phyloP scores from a whole-genome alignment of 2,797 vertebrate genomes.

The Gallinago nigripennis region DNA sequence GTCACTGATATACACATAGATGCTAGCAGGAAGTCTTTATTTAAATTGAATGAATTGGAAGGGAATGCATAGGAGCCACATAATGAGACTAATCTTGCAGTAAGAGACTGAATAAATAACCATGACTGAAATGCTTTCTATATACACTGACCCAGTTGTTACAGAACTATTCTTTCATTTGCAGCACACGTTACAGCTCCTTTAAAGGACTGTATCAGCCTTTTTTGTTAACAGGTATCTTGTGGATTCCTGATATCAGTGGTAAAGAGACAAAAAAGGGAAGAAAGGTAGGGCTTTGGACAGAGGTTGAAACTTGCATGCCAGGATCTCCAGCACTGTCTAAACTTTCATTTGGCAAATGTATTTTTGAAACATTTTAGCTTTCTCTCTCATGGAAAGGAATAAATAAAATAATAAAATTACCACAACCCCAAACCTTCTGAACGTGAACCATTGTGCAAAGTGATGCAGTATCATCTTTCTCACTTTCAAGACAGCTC shows the following conservation, averaged over 20 bases:
- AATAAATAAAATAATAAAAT: background rate
- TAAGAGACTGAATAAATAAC: conserved; percentile 15
- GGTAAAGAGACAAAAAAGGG: background rate
- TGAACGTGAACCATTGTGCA: background rate
- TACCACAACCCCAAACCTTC: background rate
- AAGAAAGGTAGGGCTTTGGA: background rate
- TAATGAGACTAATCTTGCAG: conserved; percentile 14
- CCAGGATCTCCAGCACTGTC: background rate
- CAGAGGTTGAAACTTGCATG: background rate
- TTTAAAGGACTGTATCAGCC: background rate
- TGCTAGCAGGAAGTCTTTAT: conserved; percentile 13
- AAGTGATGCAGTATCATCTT: conserved; percentile 56
- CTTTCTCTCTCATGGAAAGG: background rate
- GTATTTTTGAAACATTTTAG: background rate
- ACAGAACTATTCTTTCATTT: background rate
- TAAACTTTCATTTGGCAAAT: background rate
- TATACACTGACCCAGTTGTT: background rate
- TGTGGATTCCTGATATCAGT: background rate
- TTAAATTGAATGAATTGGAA: conserved; percentile 3
- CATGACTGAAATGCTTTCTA: background rate
- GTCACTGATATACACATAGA: background rate
- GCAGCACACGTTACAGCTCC: background rate
- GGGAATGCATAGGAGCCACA: background rate
- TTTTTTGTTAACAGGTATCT: background rate
- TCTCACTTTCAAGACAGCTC: conserved; percentile 27